These are phyloP conservation scores for Polydesmus complanatus DNA, from an alignment of 2,888 invertebrate genomes.

Conservation along the genomic window DNA sequence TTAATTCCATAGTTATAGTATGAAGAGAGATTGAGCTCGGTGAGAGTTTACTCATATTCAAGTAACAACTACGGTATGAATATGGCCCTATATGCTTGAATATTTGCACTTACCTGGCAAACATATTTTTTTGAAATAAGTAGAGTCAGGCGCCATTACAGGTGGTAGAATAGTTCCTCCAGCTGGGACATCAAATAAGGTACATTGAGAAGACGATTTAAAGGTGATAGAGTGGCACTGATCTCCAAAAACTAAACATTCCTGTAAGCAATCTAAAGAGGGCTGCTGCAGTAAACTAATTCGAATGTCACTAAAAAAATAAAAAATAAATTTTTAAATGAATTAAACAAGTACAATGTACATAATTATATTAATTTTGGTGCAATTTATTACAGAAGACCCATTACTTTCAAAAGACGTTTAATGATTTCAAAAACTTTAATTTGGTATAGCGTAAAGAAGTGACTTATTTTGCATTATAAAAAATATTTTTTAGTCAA, in stretches of 20 bases:
- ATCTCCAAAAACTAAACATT: slow-evolving; percentile 14
- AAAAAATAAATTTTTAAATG: background rate
- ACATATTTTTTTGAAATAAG: slow-evolving; percentile 13
- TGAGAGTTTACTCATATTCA: too few species aligned
- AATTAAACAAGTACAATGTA: background rate
- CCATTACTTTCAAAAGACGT: too few species aligned
- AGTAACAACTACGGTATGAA: too few species aligned
- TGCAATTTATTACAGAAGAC: too few species aligned
- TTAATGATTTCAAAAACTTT: too few species aligned
- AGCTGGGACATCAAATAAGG: slow-evolving; percentile 1
- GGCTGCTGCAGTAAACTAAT: slow-evolving; percentile 6
- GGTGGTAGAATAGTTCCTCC: slow-evolving; percentile 5
- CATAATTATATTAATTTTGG: background rate
- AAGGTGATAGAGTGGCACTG: slow-evolving; percentile 13
- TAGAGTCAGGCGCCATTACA: background rate
- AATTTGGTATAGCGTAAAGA: too few species aligned
- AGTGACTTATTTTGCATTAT: too few species aligned
- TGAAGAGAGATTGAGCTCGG: too few species aligned
- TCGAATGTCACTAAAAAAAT: slow-evolving; percentile 10
- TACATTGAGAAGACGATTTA: slow-evolving; percentile 5
- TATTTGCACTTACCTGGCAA: slow-evolving; percentile 9
- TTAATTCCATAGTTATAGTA: too few species aligned
- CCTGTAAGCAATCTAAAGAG: slow-evolving; percentile 11
- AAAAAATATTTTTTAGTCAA: too few species aligned
- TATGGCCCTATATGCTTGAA: too few species aligned